Evolutionary conservation across 2,797 vertebrate genomes (phyloP).

Genomic region (Lacerta bilineata): DNA sequence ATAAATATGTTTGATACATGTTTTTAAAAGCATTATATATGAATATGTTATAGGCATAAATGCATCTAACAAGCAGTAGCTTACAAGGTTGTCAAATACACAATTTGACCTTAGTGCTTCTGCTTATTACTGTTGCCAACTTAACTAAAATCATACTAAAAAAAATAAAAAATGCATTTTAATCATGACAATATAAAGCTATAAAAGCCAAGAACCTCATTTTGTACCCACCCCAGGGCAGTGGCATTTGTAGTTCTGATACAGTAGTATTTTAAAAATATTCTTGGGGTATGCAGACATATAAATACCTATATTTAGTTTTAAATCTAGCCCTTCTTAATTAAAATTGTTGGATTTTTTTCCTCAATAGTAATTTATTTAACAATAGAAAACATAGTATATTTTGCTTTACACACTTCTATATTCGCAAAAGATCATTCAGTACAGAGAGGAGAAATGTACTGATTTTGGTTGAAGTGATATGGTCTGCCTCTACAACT

Average conservation of each 20-base stretch:
- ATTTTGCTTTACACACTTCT: background rate
- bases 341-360: slow-evolving; percentile 8
- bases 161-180: too few relatives aligned
- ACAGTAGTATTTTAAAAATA: background rate
- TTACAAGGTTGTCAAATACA: too few relatives aligned
- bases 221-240: background rate
- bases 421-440: background rate
- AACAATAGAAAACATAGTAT: background rate
- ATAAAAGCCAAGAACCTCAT: background rate
- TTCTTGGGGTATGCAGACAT: accelerated
- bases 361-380: background rate
- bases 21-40: too few relatives aligned
- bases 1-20: too few relatives aligned
- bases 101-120: too few relatives aligned
- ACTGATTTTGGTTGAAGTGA: background rate
- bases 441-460: background rate
- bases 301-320: accelerated
- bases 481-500: slow-evolving; percentile 1
- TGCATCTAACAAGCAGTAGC: too few relatives aligned
- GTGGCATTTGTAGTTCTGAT: background rate
- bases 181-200: too few relatives aligned
- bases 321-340: background rate
- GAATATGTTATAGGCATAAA: too few relatives aligned
- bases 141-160: too few relatives aligned
- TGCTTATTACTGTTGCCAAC: too few relatives aligned